Evolutionary conservation across 1,140 invertebrate species (phyloP).

Genomic region (Homalodisca vitripennis): DNA sequence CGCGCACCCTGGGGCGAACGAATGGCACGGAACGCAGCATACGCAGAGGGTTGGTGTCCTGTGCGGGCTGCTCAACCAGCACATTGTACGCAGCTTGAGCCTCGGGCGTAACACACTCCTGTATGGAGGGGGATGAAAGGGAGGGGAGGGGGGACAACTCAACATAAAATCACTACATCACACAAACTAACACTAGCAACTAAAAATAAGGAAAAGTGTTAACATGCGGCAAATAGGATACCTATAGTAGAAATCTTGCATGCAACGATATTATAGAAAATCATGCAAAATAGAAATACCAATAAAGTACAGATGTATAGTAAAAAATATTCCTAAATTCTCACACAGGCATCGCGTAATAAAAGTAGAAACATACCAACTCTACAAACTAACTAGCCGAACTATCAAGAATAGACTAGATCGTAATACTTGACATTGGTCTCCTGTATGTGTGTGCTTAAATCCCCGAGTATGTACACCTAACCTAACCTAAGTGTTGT

Average conservation of each 20-base stretch:
- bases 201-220: constrained; percentile 29
- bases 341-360: neutral
- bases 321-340: neutral
- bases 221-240: neutral
- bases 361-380: constrained; percentile 28
- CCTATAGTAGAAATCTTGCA: neutral
- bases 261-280: too few relatives aligned
- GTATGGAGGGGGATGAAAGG: constrained; percentile 46
- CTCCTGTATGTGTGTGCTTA: neutral
- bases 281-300: neutral
- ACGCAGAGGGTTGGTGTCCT: constrained; percentile 55
- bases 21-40: constrained; percentile 67
- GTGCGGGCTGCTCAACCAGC: constrained; percentile 70
- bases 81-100: constrained; percentile 89
- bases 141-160: constrained; percentile 47
- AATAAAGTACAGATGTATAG: neutral
- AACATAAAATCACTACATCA: constrained; percentile 43
- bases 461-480: too few relatives aligned
- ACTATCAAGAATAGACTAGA: neutral
- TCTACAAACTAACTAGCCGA: constrained; percentile 1
- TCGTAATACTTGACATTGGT: neutral
- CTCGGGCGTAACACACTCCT: constrained; percentile 76
- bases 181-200: constrained; percentile 42
- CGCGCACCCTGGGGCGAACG: constrained; percentile 58
- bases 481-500: too few relatives aligned